Base-by-base conservation (phyloP, 2,113 vertebrate genomes). In the Equus quagga region DNA sequence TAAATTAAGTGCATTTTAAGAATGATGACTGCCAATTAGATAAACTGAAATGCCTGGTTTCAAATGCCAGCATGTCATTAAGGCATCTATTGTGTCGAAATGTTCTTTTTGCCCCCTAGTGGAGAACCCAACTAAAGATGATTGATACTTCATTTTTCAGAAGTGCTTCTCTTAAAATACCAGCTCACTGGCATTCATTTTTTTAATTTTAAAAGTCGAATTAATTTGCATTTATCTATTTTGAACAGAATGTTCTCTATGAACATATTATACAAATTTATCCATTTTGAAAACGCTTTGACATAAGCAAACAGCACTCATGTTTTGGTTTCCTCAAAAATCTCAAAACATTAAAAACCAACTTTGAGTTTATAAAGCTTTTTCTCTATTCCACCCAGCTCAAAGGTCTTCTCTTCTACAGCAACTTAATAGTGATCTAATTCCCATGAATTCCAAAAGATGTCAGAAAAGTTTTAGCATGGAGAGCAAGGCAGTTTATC, bases 91-190 rank as follows among this genome's bases (percentile, higher is more conserved):
- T 17, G 11, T 21, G 58, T 31, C 56, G 51, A 79, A 75, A 60
- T 46, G 28, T 44, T 95, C 92, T 84, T 92, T 97, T 97, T 94
- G 96, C 97, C 98, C 98, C 98, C 97, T 98, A 96, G 95, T 95
- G 97, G 96, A 96, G 93, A 85, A 93, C 1, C 21, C 54, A 75
- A 60, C 7, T 87, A 92, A 98, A 86, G 69, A 73, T 88, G 90
- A 83, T 19, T 49, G 12, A 44, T 1, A 21, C 5, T 67, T 91
- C 21, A 54, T 51, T 65, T 60, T 69, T 72, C 41, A 81, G 49
- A 97, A 97, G 51, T 0, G 0, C 15, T 83, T 92, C 46, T 81
- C 21, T 76, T 91, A 81, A 85, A 31, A 26, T 73, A 93, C 24
- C 79, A 58, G 8, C 0, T 70, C n/a, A 69, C 49, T 82, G 54